Evolutionary conservation across 1,140 invertebrate species (phyloP), one percentile per base, ranked within the genome.

Genomic region (Batillaria attramentaria): DNA sequence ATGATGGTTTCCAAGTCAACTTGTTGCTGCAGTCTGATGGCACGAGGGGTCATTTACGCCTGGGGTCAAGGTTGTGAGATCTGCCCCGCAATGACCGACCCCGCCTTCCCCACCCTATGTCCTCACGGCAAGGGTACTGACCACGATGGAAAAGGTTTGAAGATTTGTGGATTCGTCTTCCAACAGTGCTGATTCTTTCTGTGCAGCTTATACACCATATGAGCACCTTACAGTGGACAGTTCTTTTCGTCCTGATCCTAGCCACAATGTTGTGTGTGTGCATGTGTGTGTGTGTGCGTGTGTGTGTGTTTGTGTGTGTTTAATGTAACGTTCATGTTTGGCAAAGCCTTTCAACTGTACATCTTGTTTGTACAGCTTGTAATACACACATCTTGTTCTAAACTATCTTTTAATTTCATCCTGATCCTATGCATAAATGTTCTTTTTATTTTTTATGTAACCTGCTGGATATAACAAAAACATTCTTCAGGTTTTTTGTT

Each of bases 51-150:
- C 0, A 93, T 95, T 89, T 83, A 88, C 37, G 96, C 94, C 18
- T 97, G 96, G 96, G 96, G 96, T 24, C 94, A 94, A 3, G 94
- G 93, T 2, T 97, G 96, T 90, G 93, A 95, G 84, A 90, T 93
- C 0, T 97, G 96, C 89, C 96, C 96, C 1, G 88, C 93, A 74
- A 93, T 93, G 1, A 94, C 94, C 0, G 93, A 94, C 39, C 90
- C 92, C 2, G 95, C 96, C 72, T 97, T 95, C 88, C 93, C 94
- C 37, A 87, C 92, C 1, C 92, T 97, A 0, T 97, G 96, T 89
- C 95, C 95, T 0, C 94, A 95, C 88, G 95, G 95, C 1, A 89
- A 94, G 16, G 95, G 96, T 81, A 95, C 94, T 87, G 96, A 95
- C 57, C 95, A 95, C 88, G 94, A 94, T 84, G 95, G 95, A 20